Evolutionary conservation across 2,888 invertebrate genomes (phyloP), one percentile per base, ranked within the genome.

Genomic region (Apotomis capreana): DNA sequence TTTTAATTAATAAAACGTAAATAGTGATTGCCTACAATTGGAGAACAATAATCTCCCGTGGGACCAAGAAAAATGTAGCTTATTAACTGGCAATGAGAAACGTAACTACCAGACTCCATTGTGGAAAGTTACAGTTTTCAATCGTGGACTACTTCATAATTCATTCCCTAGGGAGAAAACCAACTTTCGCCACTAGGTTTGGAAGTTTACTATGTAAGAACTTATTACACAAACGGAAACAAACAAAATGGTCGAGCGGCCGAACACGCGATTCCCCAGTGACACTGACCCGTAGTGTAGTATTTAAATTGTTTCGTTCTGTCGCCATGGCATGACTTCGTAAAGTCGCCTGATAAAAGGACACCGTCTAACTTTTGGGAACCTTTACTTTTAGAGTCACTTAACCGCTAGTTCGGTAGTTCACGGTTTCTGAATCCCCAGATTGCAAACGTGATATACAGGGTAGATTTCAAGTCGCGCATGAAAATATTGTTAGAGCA

Each of bases 71-170:
- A 87, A 87, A 86, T 85, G 81, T 78, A 76, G 78, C 81, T 84
- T 83, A 84, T 84, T 86, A 84, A 80, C 74, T 71, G 77, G 74
- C 73, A 76, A 65, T 64, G 72, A 75, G 76, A 71, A 68, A 76
- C 72, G 76, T 78, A 80, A 80, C 83, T 79, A 67, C 79, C 69
- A 79, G 78, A 79, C 73, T 74, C 79, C 76, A 82, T 82, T 84
- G 85, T 86, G 81, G 80, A 80, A 81, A 83, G 80, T 83, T 80
- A 80, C 81, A 82, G 81, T 89, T 90, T 88, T 89, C 88, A 89
- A 90, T 89, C 84, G 88, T 83, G 83, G 80, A 83, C 83, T 84
- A 90, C 82, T 87, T 84, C 82, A 88, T 89, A 90, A 90, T 89
- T 87, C 82, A 87, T 80, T 73, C 86, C 82, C 83, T 51, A 68